Percentiles rank a stretch among this genome's conserved stretches.
Conservation (phyloP, 2,888 invertebrate species). For the Habroteleia sp. region DNA sequence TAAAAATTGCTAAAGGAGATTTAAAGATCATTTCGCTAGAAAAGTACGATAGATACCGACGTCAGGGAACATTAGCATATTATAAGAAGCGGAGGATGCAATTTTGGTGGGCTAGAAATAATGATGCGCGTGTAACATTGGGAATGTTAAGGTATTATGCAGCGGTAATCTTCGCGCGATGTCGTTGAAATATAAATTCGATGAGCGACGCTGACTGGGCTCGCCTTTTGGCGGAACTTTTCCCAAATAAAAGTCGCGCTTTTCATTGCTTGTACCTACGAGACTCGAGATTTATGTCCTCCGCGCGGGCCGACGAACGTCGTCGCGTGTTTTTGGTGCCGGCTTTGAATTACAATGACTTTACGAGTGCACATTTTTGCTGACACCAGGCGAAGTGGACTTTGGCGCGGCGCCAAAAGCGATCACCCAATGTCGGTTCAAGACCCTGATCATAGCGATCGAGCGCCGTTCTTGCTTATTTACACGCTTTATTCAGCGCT, state of each 20-base stretch:
- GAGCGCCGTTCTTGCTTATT: constrained; percentile 49
- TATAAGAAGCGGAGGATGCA: not conserved
- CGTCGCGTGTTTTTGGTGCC: constrained; percentile 51
- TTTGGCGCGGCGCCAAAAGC: constrained; percentile 49
- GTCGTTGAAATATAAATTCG: constrained; percentile 39
- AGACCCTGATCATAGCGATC: constrained; percentile 58
- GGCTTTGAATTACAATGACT: constrained; percentile 61
- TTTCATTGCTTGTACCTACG: constrained; percentile 53
- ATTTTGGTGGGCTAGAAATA: constrained; percentile 8
- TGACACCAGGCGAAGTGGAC: constrained; percentile 61
- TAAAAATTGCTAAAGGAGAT: no score
- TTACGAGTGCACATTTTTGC: constrained; percentile 60
- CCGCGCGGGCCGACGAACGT: constrained; percentile 46
- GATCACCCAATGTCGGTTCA: constrained; percentile 61
- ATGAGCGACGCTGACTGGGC: constrained; percentile 29
- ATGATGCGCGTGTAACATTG: constrained; percentile 8
- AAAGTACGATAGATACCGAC: no score
- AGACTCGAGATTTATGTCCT: constrained; percentile 55
- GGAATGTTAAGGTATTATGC: constrained; percentile 19
- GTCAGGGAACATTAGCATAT: constrained; percentile 9
- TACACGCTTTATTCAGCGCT: constrained; percentile 52
- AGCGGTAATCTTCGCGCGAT: constrained; percentile 21
- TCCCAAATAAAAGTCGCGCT: constrained; percentile 37
- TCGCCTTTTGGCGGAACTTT: constrained; percentile 24
- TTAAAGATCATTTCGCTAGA: no score